Percentiles rank a stretch among this genome's conserved stretches.
Evolutionary conservation across 2,888 invertebrate species (phyloP).

Genomic region (Sialis fuliginosa): DNA sequence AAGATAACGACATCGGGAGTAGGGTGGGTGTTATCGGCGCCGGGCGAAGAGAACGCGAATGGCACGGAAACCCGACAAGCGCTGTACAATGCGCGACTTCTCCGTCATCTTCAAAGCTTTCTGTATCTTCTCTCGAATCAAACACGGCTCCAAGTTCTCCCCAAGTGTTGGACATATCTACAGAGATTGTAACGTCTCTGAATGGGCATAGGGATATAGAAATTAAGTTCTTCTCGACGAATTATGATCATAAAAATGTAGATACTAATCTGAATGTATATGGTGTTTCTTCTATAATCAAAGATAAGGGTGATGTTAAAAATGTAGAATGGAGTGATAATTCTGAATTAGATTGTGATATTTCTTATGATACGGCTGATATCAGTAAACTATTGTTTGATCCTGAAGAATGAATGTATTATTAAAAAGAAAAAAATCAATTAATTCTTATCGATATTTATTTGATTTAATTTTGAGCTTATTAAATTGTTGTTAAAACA

Average conservation of each 20-base stretch:
- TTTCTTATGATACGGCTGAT: slow-evolving; percentile 3
- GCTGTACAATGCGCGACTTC: slow-evolving; percentile 1
- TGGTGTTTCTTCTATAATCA: slow-evolving; percentile 32
- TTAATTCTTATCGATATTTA: too few relatives aligned
- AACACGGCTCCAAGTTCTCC: slow-evolving; percentile 17
- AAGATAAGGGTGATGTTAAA: slow-evolving; percentile 8
- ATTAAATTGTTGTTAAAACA: too few relatives aligned
- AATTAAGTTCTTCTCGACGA: slow-evolving; percentile 50
- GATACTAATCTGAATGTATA: slow-evolving; percentile 25
- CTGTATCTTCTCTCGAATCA: slow-evolving; percentile 3
- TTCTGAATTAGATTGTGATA: slow-evolving; percentile 4
- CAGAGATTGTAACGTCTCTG: slow-evolving; percentile 59
- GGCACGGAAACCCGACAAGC: slow-evolving; percentile 1
- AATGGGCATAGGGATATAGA: slow-evolving; percentile 63
- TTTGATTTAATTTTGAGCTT: too few relatives aligned
- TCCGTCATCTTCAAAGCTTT: slow-evolving; percentile 2
- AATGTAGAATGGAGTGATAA: neutral
- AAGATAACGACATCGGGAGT: slow-evolving; percentile 20
- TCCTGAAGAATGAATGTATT: slow-evolving; percentile 4
- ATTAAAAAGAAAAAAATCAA: too few relatives aligned
- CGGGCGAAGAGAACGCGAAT: slow-evolving; percentile 17
- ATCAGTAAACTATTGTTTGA: slow-evolving; percentile 1
- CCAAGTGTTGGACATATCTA: slow-evolving; percentile 48
- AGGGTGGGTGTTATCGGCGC: slow-evolving; percentile 24
- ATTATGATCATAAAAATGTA: slow-evolving; percentile 10